phyloP scores from a whole-genome alignment of 2,888 invertebrate species.

The Anthoptus insignis region DNA sequence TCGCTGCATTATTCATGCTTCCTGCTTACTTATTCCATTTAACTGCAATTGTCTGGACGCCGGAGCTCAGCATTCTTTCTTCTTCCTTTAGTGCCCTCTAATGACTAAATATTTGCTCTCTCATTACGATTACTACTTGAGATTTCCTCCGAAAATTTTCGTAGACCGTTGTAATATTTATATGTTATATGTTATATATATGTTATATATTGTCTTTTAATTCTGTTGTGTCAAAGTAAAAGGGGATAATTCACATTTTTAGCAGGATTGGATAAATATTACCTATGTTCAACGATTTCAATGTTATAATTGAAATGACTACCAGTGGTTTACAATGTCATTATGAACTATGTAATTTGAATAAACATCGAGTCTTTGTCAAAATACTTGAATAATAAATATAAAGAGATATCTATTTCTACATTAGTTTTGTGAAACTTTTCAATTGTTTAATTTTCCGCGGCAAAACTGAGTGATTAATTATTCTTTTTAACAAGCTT shows the following conservation, averaged over 20 bases:
- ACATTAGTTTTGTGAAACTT: constrained; percentile 37
- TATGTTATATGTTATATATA: too few relatives aligned
- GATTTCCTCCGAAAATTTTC: not conserved
- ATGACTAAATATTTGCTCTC: constrained; percentile 37
- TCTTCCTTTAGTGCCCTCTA: constrained; percentile 34
- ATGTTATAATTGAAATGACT: too few relatives aligned
- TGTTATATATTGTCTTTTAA: too few relatives aligned
- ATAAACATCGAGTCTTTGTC: too few relatives aligned
- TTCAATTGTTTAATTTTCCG: constrained; percentile 42
- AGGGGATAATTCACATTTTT: too few relatives aligned
- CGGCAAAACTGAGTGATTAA: constrained; percentile 42
- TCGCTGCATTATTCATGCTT: constrained; percentile 39
- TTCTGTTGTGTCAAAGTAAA: too few relatives aligned
- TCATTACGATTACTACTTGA: constrained; percentile 20
- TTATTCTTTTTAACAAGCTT: constrained; percentile 44
- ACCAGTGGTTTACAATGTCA: too few relatives aligned
- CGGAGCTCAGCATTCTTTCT: constrained; percentile 36
- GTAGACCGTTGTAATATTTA: too few relatives aligned
- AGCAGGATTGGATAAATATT: too few relatives aligned
- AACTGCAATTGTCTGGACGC: constrained; percentile 39
- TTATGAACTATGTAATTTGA: too few relatives aligned
- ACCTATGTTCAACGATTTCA: too few relatives aligned
- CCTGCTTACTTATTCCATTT: constrained; percentile 41
- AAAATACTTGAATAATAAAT: too few relatives aligned
- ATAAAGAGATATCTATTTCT: not conserved